These are phyloP conservation scores for Ibycter americanus DNA, from an alignment of 2,797 vertebrate genomes.

Conservation along the genomic window DNA sequence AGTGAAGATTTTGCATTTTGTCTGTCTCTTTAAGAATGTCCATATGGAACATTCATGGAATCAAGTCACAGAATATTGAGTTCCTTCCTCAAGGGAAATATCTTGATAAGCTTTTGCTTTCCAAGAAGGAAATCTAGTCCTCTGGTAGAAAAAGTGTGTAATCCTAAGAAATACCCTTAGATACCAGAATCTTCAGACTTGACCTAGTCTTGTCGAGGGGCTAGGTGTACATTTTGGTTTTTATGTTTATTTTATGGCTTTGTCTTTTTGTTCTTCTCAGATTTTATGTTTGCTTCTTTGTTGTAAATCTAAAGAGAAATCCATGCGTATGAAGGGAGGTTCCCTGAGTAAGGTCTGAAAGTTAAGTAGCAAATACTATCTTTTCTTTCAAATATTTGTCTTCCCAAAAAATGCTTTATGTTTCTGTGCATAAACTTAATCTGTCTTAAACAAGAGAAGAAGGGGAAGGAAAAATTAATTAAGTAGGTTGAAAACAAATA, in stretches of 20 bases:
- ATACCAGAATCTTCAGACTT: not conserved
- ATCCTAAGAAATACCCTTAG: not conserved
- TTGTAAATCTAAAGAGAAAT: not conserved
- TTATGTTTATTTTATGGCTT: not conserved
- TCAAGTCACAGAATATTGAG: not conserved
- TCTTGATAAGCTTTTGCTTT: not conserved
- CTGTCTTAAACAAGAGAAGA: not conserved
- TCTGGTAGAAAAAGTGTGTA: not conserved
- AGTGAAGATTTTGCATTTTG: not conserved
- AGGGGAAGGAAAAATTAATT: not conserved
- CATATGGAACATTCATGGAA: fast-evolving
- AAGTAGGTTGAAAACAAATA: not conserved
- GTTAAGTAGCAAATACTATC: not conserved
- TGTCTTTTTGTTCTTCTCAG: not conserved
- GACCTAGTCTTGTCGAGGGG: not conserved
- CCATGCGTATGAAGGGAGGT: not conserved
- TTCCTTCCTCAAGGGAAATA: not conserved
- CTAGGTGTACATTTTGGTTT: not conserved
- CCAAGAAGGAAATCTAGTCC: not conserved
- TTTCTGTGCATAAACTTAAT: not conserved
- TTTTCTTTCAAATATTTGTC: not conserved
- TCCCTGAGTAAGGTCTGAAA: not conserved
- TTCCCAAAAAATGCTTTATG: not conserved
- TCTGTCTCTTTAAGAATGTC: not conserved
- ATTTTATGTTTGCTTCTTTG: not conserved